Percentiles rank a stretch among this genome's conserved stretches.
Conservation (phyloP, 2,797 vertebrate species). For the Morus bassanus region DNA sequence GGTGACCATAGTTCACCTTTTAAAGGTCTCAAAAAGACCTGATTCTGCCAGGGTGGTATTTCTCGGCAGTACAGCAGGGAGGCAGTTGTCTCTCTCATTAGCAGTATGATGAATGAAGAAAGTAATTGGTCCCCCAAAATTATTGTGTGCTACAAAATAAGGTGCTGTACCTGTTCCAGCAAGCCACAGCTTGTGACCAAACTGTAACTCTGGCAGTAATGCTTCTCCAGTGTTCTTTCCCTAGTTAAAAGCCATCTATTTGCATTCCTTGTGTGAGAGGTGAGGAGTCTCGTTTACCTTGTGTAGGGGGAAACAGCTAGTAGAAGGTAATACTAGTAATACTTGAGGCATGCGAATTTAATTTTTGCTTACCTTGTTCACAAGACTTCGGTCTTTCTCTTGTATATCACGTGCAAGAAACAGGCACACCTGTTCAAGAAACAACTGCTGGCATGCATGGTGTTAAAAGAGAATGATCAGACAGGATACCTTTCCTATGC, state of each 20-base stretch:
- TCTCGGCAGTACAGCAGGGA: neutral
- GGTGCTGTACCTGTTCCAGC: neutral
- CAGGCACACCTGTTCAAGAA: neutral
- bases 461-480: neutral
- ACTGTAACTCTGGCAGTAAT: rapidly evolving
- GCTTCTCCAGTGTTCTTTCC: neutral
- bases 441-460: neutral
- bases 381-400: neutral
- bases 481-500: neutral
- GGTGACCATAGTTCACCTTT: neutral
- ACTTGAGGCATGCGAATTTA: neutral
- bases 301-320: rapidly evolving
- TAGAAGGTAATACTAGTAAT: neutral
- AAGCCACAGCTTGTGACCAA: neutral
- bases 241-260: neutral
- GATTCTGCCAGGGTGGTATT: neutral
- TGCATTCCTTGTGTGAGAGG: neutral
- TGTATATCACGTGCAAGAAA: neutral
- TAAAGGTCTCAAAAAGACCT: neutral
- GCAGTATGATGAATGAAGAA: neutral
- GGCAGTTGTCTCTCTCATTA: neutral
- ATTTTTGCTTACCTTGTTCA: neutral
- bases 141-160: neutral
- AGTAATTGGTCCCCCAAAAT: neutral
- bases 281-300: neutral